phyloP scores from a whole-genome alignment of 2,797 vertebrate genomes.

The Siniperca scherzeri region DNA sequence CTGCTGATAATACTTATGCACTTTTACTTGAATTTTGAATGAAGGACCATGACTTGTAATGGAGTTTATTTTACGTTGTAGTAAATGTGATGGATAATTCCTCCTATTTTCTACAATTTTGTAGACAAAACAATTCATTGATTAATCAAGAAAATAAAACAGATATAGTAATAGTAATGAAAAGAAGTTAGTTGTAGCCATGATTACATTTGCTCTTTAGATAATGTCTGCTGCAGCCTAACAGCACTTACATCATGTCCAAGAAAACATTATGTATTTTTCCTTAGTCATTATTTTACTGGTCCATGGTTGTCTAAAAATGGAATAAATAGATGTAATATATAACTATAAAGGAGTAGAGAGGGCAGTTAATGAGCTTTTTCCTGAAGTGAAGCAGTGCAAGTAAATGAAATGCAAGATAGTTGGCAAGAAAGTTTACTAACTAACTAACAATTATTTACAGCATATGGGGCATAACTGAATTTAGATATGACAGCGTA shows the following conservation, averaged over 20 bases:
- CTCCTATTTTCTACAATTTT: background rate
- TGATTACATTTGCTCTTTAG: background rate
- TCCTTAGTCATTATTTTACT: background rate
- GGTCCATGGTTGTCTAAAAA: background rate
- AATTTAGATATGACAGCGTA: constrained; percentile 26
- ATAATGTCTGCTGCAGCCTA: background rate
- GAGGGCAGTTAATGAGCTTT: constrained; percentile 16
- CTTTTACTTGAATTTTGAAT: background rate
- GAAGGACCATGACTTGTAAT: background rate
- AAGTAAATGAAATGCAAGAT: constrained; percentile 6
- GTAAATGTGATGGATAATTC: background rate
- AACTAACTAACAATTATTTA: constrained; percentile 5
- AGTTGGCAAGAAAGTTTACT: constrained; percentile 37
- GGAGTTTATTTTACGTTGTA: background rate
- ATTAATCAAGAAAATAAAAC: background rate
- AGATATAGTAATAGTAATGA: background rate
- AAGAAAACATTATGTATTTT: background rate
- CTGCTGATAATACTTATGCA: background rate
- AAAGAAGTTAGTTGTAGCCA: background rate
- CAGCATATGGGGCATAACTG: constrained; percentile 1
- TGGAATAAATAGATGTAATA: background rate
- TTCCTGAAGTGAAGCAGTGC: background rate
- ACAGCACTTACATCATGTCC: background rate
- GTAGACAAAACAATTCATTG: background rate
- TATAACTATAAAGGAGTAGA: background rate